phyloP scores from a whole-genome alignment of 1,140 invertebrate genomes.

The Ceratitis capitata region DNA sequence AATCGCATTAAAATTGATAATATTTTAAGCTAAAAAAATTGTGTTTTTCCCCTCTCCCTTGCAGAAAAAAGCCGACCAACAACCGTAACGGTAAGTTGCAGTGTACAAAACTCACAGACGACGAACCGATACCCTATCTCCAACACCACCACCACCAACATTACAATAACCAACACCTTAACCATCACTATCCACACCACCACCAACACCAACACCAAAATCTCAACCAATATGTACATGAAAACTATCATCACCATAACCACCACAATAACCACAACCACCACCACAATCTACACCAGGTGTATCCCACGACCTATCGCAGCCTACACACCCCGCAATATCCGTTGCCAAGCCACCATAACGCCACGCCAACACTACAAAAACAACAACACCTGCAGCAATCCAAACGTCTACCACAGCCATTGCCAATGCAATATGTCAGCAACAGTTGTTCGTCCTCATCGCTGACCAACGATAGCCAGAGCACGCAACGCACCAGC shows the following conservation, averaged over 20 bases:
- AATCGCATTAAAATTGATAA: too few relatives aligned
- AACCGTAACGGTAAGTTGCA: constrained; percentile 64
- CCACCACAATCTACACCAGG: too few relatives aligned
- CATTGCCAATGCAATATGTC: constrained; percentile 4
- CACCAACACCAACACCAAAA: constrained; percentile 37
- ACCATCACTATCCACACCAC: constrained; percentile 39
- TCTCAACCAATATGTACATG: constrained; percentile 24
- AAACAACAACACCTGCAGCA: neutral
- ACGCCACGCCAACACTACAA: constrained; percentile 22
- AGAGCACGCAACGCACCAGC: constrained; percentile 42
- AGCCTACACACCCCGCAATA: neutral
- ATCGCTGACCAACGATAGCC: constrained; percentile 42
- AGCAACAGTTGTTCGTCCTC: constrained; percentile 43
- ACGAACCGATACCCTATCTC: constrained; percentile 1
- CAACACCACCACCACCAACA: constrained; percentile 37
- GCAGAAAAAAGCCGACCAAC: constrained; percentile 61
- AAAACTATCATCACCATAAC: constrained; percentile 28
- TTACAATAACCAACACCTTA: neutral
- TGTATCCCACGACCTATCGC: constrained; percentile 12
- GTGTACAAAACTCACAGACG: constrained; percentile 46
- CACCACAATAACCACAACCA: constrained; percentile 37
- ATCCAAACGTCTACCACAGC: neutral
- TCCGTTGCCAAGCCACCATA: constrained; percentile 39
- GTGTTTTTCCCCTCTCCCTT: constrained; percentile 30
- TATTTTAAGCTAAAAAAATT: too few relatives aligned